A percentile compares a stretch with the other conserved stretches of the same genome.
These are phyloP conservation scores for Falco biarmicus DNA, from an alignment of 2,797 vertebrate species.

Conservation along the genomic window DNA sequence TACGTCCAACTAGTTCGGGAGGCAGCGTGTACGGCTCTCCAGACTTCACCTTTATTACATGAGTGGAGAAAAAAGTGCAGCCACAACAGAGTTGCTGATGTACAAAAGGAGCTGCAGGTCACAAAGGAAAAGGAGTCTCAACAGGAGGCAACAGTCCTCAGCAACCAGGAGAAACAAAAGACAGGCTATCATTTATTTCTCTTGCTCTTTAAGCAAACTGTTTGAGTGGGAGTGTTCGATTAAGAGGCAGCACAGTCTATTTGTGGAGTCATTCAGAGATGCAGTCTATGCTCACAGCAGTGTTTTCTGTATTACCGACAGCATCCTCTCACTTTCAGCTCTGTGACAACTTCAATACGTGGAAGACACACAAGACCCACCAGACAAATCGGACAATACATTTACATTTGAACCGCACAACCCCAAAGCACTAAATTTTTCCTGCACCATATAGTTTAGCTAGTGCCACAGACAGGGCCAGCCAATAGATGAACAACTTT, in stretches of 20 bases:
- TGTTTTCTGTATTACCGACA: not conserved
- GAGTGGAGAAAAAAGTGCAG: not conserved
- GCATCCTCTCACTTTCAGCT: not conserved
- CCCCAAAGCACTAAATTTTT: not conserved
- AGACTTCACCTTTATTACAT: not conserved
- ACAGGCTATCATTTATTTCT: not conserved
- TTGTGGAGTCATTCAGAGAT: not conserved
- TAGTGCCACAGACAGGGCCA: not conserved
- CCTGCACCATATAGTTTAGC: not conserved
- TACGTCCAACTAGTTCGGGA: not conserved
- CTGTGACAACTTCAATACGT: not conserved
- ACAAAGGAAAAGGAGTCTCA: not conserved
- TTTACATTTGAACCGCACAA: not conserved
- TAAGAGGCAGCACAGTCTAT: not conserved
- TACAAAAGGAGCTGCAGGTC: not conserved
- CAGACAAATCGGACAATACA: not conserved
- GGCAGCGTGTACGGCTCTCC: not conserved
- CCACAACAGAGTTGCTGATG: not conserved
- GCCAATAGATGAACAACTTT: not conserved
- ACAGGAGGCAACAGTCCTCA: not conserved
- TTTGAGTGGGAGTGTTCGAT: not conserved
- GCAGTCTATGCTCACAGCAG: not conserved
- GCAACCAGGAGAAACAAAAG: not conserved
- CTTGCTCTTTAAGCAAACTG: not conserved
- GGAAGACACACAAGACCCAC: not conserved